A percentile compares a stretch with the other conserved stretches of the same genome.
Conservation (phyloP, 2,888 invertebrate species). For the Zygaena filipendulae region DNA sequence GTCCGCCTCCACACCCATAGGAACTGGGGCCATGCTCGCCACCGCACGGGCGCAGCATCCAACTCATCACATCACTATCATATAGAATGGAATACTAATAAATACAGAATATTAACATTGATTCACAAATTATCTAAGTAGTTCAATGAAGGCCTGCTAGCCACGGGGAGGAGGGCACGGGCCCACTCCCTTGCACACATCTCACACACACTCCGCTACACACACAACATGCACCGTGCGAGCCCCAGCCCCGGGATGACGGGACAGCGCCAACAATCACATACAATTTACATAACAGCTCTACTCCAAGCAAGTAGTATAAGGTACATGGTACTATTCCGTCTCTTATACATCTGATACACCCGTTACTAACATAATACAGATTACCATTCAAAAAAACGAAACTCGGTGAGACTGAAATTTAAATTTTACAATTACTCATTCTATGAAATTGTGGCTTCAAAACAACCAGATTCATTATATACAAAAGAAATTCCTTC, state of each 20-base stretch:
- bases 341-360: slow-evolving; percentile 38
- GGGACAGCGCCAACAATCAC: slow-evolving; percentile 47
- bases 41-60: slow-evolving; percentile 35
- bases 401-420: slow-evolving; percentile 34
- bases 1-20: slow-evolving; percentile 45
- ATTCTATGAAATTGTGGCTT: slow-evolving; percentile 17
- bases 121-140: slow-evolving; percentile 40
- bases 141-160: slow-evolving; percentile 22
- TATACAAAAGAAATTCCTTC: slow-evolving; percentile 63
- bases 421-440: no score
- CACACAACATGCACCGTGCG: background rate
- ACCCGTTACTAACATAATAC: slow-evolving; percentile 36
- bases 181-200: slow-evolving; percentile 21
- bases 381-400: slow-evolving; percentile 40
- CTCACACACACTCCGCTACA: no score
- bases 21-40: slow-evolving; percentile 45
- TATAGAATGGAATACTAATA: slow-evolving; percentile 54
- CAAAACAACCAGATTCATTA: slow-evolving; percentile 34
- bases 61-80: slow-evolving; percentile 56
- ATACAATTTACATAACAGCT: slow-evolving; percentile 56
- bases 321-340: slow-evolving; percentile 47
- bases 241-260: slow-evolving; percentile 19
- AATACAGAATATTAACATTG: slow-evolving; percentile 60
- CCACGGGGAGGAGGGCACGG: no score
- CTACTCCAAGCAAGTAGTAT: slow-evolving; percentile 55